Evolutionary conservation across 1,140 invertebrate genomes (phyloP).

Genomic region (Formica exsecta): DNA sequence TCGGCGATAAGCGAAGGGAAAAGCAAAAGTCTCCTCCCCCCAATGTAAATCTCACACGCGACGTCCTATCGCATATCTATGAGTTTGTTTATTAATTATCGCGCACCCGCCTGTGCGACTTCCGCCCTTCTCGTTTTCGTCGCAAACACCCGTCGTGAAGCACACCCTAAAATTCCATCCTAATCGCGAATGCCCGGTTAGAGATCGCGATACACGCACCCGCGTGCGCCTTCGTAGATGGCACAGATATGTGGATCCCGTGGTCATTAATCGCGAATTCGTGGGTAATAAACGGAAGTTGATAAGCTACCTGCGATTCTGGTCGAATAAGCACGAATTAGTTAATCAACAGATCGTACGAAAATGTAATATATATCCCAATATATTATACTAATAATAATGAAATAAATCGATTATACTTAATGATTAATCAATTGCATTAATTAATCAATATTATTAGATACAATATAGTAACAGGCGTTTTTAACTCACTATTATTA

Average conservation of each 20-base stretch:
- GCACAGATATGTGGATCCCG: constrained; percentile 26
- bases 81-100: constrained; percentile 82
- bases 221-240: constrained; percentile 20
- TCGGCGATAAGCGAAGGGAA: constrained; percentile 76
- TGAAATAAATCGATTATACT: not conserved
- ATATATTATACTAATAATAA: not conserved
- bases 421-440: too few species aligned
- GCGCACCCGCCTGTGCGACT: constrained; percentile 19
- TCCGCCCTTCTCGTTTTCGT: not conserved
- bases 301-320: constrained; percentile 35
- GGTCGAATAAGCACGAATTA: constrained; percentile 6
- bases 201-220: constrained; percentile 60
- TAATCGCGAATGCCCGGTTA: constrained; percentile 66
- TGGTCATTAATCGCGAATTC: constrained; percentile 41
- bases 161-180: constrained; percentile 64
- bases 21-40: constrained; percentile 20
- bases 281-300: constrained; percentile 38
- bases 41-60: constrained; percentile 79
- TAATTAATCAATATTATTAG: too few species aligned
- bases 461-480: too few species aligned
- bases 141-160: not conserved
- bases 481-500: too few species aligned
- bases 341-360: not conserved
- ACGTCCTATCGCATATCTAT: constrained; percentile 79
- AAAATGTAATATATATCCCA: not conserved